Evolutionary conservation across 2,888 invertebrate species (phyloP), one percentile per base, ranked within the genome.

Genomic region (Neoaliturus tenellus): DNA sequence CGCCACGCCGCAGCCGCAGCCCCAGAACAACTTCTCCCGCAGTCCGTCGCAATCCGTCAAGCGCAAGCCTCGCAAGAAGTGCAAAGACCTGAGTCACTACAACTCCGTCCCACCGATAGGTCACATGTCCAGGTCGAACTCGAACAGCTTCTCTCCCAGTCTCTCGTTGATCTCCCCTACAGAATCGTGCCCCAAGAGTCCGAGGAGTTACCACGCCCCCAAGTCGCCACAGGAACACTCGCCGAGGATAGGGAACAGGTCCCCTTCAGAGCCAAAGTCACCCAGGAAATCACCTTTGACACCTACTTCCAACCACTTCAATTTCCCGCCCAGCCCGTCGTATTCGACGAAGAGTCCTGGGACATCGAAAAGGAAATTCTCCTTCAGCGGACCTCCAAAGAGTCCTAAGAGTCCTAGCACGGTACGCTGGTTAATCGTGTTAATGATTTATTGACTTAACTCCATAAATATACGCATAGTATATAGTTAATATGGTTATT

Each of bases 341-440:
- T 75, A 51, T 25, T 44, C 58, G 14, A 81, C 80, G 10, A 81
- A 81, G 41, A 55, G 80, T 55, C 81, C 80, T 23, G 20, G 78
- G 4, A 31, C 48, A 8, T 48, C 69, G 0, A 25, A 81, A 20
- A 81, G 81, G 33, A 81, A 81, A 23, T 81, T 81, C 33, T 81
- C 81, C 28, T 81, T 81, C 71, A 81, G 81, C 23, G 81, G 81
- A 20, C 62, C 62, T 28, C 81, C 81, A 17, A 81, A 71, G 31
- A 69, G 69, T n/a, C 81, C 81, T 0, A 81, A 62, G 62, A 81
- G 81, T 20, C 81, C 81, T 0, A 81, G 81, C 51, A 71, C 95
- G 80, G 95, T 95, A 88, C 94, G 86, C n/a, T n/a, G n/a, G n/a
- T n/a, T n/a, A n/a, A n/a, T n/a, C n/a, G n/a, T n/a, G n/a, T n/a